A percentile compares a stretch with the other conserved stretches of the same genome.
Conservation (phyloP, 2,113 vertebrate species). For the Chroicocephalus ridibundus region DNA sequence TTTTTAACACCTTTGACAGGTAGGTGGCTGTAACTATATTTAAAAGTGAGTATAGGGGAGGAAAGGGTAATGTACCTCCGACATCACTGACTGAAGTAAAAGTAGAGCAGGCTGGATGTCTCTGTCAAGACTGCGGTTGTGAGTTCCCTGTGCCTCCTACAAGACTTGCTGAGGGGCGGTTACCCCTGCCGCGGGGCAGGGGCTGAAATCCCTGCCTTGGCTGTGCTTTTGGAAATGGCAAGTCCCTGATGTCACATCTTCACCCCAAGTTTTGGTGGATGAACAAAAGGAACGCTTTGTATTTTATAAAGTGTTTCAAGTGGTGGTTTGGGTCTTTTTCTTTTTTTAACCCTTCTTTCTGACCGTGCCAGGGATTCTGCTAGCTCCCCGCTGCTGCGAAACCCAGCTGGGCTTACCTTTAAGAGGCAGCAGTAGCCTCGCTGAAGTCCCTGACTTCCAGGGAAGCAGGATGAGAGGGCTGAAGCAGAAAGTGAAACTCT, state of each 20-base stretch:
- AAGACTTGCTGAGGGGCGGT: background rate
- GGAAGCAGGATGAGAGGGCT: slow-evolving; percentile 32
- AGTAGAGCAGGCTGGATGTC: background rate
- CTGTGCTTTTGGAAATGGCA: background rate
- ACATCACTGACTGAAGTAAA: background rate
- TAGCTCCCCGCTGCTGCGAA: background rate
- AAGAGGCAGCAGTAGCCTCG: background rate
- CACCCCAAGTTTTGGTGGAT: background rate
- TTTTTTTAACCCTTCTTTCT: background rate
- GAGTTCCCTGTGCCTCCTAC: background rate
- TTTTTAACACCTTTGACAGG: background rate
- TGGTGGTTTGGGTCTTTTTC: background rate
- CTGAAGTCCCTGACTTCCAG: slow-evolving; percentile 16
- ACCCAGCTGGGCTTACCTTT: background rate
- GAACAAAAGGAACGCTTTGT: background rate
- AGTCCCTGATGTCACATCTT: background rate
- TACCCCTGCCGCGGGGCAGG: background rate
- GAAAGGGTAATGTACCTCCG: background rate
- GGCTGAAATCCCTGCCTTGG: background rate
- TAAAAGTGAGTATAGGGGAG: background rate
- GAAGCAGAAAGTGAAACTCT: slow-evolving; percentile 62
- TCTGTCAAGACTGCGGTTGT: background rate
- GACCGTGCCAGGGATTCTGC: background rate
- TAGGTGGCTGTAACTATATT: background rate
- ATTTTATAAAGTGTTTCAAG: background rate